Evolutionary conservation across 2,888 invertebrate genomes (phyloP).

Genomic region (Smittia sp.): DNA sequence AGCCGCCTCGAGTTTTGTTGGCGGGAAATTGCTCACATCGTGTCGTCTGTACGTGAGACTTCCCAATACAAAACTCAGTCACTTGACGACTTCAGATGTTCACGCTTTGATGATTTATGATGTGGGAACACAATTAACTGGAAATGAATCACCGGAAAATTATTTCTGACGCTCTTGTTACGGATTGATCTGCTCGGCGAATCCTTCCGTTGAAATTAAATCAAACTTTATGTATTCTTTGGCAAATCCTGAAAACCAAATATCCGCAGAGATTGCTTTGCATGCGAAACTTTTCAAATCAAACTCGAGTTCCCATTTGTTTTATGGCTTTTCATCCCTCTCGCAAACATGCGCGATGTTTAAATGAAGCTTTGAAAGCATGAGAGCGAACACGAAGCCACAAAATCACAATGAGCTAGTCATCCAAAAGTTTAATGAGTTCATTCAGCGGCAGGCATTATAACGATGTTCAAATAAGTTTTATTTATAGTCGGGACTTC

Average conservation of each 20-base stretch:
- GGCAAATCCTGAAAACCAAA: no score
- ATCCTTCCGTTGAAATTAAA: no score
- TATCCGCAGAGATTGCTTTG: neutral
- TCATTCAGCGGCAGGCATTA: neutral
- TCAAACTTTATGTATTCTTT: no score
- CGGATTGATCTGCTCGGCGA: no score
- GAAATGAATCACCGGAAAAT: neutral
- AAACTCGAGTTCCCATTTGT: neutral
- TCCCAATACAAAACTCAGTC: no score
- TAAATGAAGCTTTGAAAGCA: neutral
- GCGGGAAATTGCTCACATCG: no score
- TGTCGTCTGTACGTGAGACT: no score
- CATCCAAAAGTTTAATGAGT: neutral
- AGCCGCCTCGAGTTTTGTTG: no score
- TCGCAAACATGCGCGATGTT: neutral
- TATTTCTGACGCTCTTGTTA: neutral
- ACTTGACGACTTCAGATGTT: neutral
- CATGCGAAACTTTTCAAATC: constrained; percentile 4
- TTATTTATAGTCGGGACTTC: neutral
- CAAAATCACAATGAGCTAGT: no score
- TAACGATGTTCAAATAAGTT: neutral
- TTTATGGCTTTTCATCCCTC: neutral
- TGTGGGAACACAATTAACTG: neutral
- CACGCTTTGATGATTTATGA: neutral
- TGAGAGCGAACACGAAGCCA: neutral